Evolutionary conservation across 2,888 invertebrate species (phyloP), one percentile per base, ranked within the genome.

Genomic region (Notodonta ziczac): DNA sequence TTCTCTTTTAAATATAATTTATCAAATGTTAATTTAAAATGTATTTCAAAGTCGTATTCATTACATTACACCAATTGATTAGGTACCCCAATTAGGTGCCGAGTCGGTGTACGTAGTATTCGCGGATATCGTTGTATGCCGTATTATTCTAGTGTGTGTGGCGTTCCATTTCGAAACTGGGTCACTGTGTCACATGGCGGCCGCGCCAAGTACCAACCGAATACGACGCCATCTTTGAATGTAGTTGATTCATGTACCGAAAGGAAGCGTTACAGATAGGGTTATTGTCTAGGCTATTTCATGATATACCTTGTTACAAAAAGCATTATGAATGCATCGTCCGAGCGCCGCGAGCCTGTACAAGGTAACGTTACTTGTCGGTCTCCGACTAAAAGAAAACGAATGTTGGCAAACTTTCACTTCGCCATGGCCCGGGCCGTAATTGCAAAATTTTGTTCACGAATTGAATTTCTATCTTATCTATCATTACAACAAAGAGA

Each of bases 121-220:
- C 77, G 81, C 80, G 78, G 82, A 78, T 83, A 82, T 80, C 78
- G 77, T 72, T 81, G 82, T 84, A 81, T 82, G 83, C 83, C 78
- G 81, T 82, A 80, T 80, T 87, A 83, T 83, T 84, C 85, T 88
- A 87, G 88, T 89, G 87, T 86, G 88, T 86, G 88, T 84, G 83
- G 85, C 87, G 91, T 91, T 92, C 91, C 92, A 91, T 93, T 92
- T 93, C 88, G 85, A 90, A 93, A 93, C 88, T 93, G 81, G 93
- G 93, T 93, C 88, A 93, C 84, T 83, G 83, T 93, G 93, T 92
- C 93, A 89, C 82, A 88, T 85, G 88, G 88, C 89, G 85, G 87
- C 86, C 87, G 87, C 88, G 86, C 85, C 87, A 86, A 89, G 85
- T 87, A 87, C 84, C 83, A 83, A 76, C 82, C 84, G 85, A 86